These are phyloP conservation scores for Nomada lathburiana DNA, from an alignment of 2,888 invertebrate genomes.

Conservation along the genomic window DNA sequence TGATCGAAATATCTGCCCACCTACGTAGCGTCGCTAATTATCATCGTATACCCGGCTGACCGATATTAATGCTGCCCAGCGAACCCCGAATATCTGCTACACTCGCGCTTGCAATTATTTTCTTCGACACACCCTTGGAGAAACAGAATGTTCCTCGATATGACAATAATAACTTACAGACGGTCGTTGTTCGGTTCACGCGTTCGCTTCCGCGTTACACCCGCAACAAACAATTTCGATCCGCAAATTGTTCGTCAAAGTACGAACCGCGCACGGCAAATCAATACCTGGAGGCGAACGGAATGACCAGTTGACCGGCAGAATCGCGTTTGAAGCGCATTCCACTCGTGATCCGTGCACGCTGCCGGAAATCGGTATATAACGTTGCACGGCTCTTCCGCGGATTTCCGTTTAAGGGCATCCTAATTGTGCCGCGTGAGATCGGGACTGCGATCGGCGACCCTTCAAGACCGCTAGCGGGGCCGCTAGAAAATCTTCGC, in stretches of 20 bases:
- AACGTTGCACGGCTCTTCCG: slow-evolving; percentile 53
- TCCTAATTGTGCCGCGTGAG: slow-evolving; percentile 70
- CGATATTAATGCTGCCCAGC: background rate
- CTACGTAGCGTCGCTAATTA: slow-evolving; percentile 2
- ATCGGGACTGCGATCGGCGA: slow-evolving; percentile 67
- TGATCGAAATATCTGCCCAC: slow-evolving; percentile 5
- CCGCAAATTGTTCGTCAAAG: slow-evolving; percentile 35
- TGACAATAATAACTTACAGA: too few species aligned
- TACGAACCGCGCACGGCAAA: slow-evolving; percentile 23
- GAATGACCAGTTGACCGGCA: background rate
- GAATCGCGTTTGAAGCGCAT: slow-evolving; percentile 39
- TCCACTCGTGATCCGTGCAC: slow-evolving; percentile 50
- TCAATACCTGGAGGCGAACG: slow-evolving; percentile 16
- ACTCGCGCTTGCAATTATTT: too few species aligned
- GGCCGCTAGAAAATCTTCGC: slow-evolving; percentile 66
- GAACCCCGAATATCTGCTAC: background rate
- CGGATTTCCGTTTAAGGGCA: slow-evolving; percentile 66
- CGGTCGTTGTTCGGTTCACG: background rate
- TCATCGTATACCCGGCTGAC: background rate
- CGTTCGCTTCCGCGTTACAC: background rate
- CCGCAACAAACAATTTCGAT: background rate
- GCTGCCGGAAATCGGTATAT: slow-evolving; percentile 59
- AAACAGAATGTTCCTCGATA: background rate
- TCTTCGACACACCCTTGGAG: too few species aligned
- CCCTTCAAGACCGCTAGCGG: slow-evolving; percentile 59